These are phyloP conservation scores for Leptodirus hochenwartii DNA, from an alignment of 2,888 invertebrate species.

Conservation along the genomic window DNA sequence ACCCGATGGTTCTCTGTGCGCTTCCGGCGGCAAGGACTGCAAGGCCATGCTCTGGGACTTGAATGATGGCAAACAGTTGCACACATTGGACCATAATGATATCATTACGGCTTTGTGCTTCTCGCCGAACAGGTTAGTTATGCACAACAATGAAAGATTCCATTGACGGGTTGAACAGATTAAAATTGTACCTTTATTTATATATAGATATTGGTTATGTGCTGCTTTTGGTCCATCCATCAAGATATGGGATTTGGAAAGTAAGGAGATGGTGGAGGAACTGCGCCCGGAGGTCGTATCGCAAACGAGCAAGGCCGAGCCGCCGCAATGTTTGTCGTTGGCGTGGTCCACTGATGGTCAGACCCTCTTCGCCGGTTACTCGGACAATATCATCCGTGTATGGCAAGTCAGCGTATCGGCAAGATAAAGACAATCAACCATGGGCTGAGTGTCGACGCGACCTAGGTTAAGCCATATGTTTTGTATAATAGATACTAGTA, in stretches of 20 bases:
- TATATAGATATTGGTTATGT: slow-evolving; percentile 80
- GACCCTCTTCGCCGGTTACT: slow-evolving; percentile 96
- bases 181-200: slow-evolving; percentile 12
- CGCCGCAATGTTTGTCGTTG: slow-evolving; percentile 89
- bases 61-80: slow-evolving; percentile 97
- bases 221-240: slow-evolving; percentile 96
- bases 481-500: too few relatives aligned
- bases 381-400: slow-evolving; percentile 93
- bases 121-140: slow-evolving; percentile 76
- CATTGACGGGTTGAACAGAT: not conserved
- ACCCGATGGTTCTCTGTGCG: slow-evolving; percentile 97
- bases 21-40: slow-evolving; percentile 99
- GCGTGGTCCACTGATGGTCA: slow-evolving; percentile 99
- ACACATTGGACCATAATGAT: slow-evolving; percentile 96
- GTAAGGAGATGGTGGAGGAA: slow-evolving; percentile 98
- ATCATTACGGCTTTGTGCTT: slow-evolving; percentile 97
- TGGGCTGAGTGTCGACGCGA: too few relatives aligned
- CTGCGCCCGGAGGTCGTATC: slow-evolving; percentile 87
- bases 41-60: slow-evolving; percentile 99
- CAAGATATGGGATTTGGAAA: slow-evolving; percentile 99
- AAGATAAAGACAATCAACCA: too few relatives aligned
- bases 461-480: too few relatives aligned
- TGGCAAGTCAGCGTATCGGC: slow-evolving; percentile 88
- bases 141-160: too few relatives aligned
- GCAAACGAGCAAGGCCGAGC: slow-evolving; percentile 64